Percentiles rank a stretch among this genome's conserved stretches.
Evolutionary conservation across 2,797 vertebrate species (phyloP).

Genomic region (Muscicapa comitata): DNA sequence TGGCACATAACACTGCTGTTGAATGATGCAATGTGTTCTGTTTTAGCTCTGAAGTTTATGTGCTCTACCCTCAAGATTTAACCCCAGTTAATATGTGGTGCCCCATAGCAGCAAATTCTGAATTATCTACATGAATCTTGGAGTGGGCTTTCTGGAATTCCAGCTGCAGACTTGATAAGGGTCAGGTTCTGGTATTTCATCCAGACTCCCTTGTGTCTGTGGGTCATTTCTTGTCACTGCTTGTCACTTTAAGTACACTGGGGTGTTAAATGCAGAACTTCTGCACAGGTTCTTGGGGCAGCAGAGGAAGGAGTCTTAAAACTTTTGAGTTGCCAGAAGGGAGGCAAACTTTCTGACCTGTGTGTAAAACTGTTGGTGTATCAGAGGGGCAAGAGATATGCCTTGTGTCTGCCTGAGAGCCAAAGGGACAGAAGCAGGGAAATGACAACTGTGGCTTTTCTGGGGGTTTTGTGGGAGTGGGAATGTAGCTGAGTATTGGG

Average conservation of each 20-base stretch:
- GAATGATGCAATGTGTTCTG: neutral
- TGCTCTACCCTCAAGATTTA: neutral
- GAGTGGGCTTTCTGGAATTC: neutral
- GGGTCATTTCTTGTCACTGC: neutral
- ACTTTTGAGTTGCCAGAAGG: neutral
- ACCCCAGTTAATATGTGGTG: neutral
- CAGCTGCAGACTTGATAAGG: neutral
- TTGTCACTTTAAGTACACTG: neutral
- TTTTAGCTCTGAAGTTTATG: neutral
- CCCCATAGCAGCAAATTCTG: neutral
- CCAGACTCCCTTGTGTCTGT: neutral
- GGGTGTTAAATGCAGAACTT: neutral
- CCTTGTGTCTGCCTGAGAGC: neutral
- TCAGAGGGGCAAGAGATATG: neutral
- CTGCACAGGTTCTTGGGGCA: neutral
- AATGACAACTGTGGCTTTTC: neutral
- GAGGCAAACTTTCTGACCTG: neutral
- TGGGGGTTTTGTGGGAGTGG: neutral
- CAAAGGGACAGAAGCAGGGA: too few species aligned
- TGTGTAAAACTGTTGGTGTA: neutral
- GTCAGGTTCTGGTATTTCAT: neutral
- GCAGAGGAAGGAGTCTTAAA: neutral
- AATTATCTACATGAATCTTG: fast-evolving
- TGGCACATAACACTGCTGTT: neutral
- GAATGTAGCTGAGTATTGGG: neutral